Base-by-base conservation (phyloP, 2,113 vertebrate species). In the Stictonetta naevosa region DNA sequence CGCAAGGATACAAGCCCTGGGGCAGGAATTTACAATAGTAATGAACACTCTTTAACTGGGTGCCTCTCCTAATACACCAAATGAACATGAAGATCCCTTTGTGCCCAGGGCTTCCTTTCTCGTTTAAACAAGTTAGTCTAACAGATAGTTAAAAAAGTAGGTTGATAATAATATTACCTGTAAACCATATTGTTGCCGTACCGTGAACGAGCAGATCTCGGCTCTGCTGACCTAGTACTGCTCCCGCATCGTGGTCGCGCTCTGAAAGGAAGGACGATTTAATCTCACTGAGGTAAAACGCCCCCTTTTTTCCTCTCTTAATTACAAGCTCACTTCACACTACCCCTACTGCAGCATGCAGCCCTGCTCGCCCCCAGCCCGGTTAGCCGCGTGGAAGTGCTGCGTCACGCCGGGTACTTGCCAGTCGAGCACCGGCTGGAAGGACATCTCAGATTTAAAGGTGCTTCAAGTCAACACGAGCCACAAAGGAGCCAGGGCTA, bases 1-100 rank as follows among this genome's bases (percentile, higher is more conserved):
- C 97, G 97, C 98, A 97, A 98, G 99, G 98, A 98, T 98, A 98
- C 98, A 98, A 98, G 99, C 99, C 99, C 98, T 95, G 93, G 99
- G 99, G 99, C 99, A 98, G 98, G 98, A 98, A 99, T 99, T 99
- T 99, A 99, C 99, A 99, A 99, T 99, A 99, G 99, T 99, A 99
- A 99, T 99, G 99, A 99, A 99, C 98, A 98, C 98, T 99, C 98
- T 99, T 99, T 99, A 99, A 98, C 99, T 98, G 98, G 98, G 99
- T 98, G 98, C 98, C 98, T 99, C 98, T 99, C 98, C 98, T 99
- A 99, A 99, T 99, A 98, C 93, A 98, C 98, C 98, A 98, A 98
- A 99, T 99, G 98, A 99, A 99, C 98, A 98, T 98, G 98, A 98
- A 98, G 98, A 98, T 98, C 98, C 98, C 98, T 99, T 98, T 98